Evolutionary conservation across 2,113 vertebrate species (phyloP).

Genomic region (Trematomus loennbergii): DNA sequence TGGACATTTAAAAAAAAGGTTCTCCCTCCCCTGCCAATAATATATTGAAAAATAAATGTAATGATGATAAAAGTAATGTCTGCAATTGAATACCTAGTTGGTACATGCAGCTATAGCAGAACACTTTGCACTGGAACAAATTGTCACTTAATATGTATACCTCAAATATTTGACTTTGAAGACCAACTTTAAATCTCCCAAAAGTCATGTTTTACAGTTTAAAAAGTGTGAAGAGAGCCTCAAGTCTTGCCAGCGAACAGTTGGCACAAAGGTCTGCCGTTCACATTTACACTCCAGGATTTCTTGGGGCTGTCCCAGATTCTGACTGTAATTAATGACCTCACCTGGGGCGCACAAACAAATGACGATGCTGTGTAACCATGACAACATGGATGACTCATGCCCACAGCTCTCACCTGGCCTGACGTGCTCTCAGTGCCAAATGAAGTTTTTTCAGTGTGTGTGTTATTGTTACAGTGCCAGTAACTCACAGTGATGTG

Average conservation of each 20-base stretch:
- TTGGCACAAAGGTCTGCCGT: slow-evolving; percentile 12
- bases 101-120: neutral
- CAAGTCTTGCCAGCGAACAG: neutral
- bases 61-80: neutral
- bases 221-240: too few species aligned
- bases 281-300: slow-evolving; percentile 13
- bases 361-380: slow-evolving; percentile 48
- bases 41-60: neutral
- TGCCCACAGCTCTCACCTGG: slow-evolving; percentile 55
- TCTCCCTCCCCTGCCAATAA: neutral
- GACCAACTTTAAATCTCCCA: too few species aligned
- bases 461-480: neutral
- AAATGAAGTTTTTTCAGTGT: neutral
- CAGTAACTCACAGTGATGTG: neutral
- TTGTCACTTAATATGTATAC: neutral
- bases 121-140: neutral
- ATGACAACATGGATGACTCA: slow-evolving; percentile 46
- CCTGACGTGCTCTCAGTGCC: slow-evolving; percentile 30
- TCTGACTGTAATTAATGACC: slow-evolving; percentile 44
- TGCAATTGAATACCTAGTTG: neutral
- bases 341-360: slow-evolving; percentile 51
- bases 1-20: neutral
- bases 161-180: too few species aligned
- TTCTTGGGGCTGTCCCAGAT: slow-evolving; percentile 26
- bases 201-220: too few species aligned